These are phyloP conservation scores for Coracias cyanogaster DNA, from an alignment of 2,797 vertebrate species.

Conservation along the genomic window DNA sequence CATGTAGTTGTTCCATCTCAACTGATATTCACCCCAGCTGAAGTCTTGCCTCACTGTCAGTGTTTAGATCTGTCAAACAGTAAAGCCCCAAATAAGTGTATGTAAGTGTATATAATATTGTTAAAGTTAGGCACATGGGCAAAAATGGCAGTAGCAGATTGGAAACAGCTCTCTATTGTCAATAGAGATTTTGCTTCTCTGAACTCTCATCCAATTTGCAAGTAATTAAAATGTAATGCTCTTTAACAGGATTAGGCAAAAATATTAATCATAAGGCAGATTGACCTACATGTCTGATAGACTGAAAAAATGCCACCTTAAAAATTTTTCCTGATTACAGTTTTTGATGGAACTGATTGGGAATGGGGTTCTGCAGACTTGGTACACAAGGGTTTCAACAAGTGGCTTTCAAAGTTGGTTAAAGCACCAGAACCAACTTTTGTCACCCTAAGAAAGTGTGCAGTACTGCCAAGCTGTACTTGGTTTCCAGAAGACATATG, in stretches of 20 bases:
- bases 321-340: background rate
- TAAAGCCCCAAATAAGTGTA: background rate
- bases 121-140: background rate
- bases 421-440: background rate
- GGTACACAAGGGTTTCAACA: background rate
- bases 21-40: background rate
- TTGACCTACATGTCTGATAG: slow-evolving; percentile 14
- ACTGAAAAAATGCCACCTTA: background rate
- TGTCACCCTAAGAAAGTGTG: background rate
- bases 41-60: background rate
- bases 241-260: slow-evolving; percentile 42
- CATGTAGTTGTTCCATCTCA: background rate
- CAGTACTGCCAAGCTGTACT: background rate
- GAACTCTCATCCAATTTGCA: slow-evolving; percentile 13
- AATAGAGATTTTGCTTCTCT: slow-evolving; percentile 34
- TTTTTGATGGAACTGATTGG: background rate
- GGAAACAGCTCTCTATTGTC: background rate
- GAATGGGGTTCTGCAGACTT: background rate
- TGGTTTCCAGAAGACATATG: background rate
- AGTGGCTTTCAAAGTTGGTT: background rate
- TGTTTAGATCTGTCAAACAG: background rate
- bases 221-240: slow-evolving; percentile 57
- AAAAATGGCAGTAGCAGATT: background rate
- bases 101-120: background rate
- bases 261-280: slow-evolving; percentile 34